Evolutionary conservation across 2,888 invertebrate genomes (phyloP).

Genomic region (Thumatha senex): DNA sequence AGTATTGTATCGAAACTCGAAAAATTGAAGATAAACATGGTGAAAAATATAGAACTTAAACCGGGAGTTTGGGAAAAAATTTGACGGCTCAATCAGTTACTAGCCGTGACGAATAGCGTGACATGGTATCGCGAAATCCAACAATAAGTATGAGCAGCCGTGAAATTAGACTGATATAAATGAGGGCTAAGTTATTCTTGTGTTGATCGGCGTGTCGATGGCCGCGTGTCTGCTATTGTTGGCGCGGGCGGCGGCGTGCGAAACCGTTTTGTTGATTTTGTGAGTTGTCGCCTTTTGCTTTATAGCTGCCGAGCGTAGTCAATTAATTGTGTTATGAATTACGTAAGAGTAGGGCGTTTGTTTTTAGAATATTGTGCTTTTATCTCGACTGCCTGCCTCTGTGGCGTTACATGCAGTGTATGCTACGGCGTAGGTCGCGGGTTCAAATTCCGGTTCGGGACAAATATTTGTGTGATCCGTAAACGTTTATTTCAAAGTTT

Average conservation of each 20-base stretch:
- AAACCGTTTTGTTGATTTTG: constrained; percentile 75
- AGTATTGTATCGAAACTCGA: constrained; percentile 40
- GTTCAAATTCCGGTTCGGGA: too few relatives aligned
- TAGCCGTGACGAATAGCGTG: constrained; percentile 73
- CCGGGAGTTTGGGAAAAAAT: constrained; percentile 39
- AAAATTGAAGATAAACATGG: constrained; percentile 22
- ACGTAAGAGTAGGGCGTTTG: constrained; percentile 29
- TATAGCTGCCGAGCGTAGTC: constrained; percentile 48
- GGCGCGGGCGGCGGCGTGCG: constrained; percentile 48
- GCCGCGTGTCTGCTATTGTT: constrained; percentile 75
- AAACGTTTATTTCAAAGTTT: too few relatives aligned
- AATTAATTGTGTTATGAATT: constrained; percentile 60
- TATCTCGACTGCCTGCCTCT: too few relatives aligned
- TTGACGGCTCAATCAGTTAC: constrained; percentile 72
- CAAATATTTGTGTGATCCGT: too few relatives aligned
- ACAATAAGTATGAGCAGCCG: constrained; percentile 76
- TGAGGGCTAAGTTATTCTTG: constrained; percentile 70
- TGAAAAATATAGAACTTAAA: constrained; percentile 22
- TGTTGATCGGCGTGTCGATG: constrained; percentile 59
- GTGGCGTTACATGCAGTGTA: too few relatives aligned
- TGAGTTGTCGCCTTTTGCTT: constrained; percentile 51
- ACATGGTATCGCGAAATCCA: constrained; percentile 69
- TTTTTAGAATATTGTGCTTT: constrained; percentile 19
- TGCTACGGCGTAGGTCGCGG: too few relatives aligned
- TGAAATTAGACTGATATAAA: constrained; percentile 76